Evolutionary conservation across 2,888 invertebrate species (phyloP).

Genomic region (Chrysotoxum bicinctum): DNA sequence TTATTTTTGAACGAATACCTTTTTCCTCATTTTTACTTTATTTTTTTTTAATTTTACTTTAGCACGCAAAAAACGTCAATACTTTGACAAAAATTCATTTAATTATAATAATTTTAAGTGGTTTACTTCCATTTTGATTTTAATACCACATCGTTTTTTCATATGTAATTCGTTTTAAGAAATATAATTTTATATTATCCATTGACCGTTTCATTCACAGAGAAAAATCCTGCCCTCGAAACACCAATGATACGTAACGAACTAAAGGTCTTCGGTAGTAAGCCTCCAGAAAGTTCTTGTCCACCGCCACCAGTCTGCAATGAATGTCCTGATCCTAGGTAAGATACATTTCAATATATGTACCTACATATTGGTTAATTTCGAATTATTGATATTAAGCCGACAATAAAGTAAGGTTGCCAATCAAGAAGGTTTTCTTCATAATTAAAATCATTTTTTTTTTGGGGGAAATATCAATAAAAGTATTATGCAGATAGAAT

Average conservation of each 20-base stretch:
- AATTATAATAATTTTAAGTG: no score
- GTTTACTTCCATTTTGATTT: no score
- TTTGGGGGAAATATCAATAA: no score
- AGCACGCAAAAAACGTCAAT: no score
- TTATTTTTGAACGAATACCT: no score
- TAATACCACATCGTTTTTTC: no score
- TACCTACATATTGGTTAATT: conserved; percentile 46
- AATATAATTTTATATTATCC: conserved; percentile 26
- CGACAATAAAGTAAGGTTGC: neutral
- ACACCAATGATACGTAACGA: conserved; percentile 82
- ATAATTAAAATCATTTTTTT: no score
- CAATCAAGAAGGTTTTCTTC: neutral
- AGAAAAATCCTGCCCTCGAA: conserved; percentile 83
- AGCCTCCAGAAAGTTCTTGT: conserved; percentile 86
- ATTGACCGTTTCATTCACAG: conserved; percentile 73
- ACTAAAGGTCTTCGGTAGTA: conserved; percentile 83
- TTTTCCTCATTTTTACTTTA: no score
- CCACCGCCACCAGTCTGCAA: conserved; percentile 84
- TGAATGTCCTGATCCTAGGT: conserved; percentile 84
- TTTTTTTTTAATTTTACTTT: no score
- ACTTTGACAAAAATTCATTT: no score
- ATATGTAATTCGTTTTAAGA: conserved; percentile 10
- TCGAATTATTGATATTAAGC: conserved; percentile 5
- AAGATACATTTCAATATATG: conserved; percentile 74
- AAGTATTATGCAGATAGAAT: no score